Percentiles rank a stretch among this genome's conserved stretches.
These are phyloP conservation scores for Caenorhabditis angaria DNA, from an alignment of 2,888 invertebrate species.

Conservation along the genomic window DNA sequence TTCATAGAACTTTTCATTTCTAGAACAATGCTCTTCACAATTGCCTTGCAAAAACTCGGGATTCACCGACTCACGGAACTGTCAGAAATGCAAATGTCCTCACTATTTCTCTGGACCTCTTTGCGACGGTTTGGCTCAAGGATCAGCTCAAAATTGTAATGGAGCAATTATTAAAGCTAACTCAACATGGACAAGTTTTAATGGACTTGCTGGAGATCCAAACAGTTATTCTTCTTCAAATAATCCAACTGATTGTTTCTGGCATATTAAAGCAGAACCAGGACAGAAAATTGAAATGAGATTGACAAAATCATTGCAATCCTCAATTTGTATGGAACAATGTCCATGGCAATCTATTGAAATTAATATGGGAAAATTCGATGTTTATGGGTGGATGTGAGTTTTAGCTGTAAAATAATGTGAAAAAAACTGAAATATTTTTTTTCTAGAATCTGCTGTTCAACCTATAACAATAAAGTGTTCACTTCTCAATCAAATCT, in stretches of 20 bases:
- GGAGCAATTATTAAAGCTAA: slow-evolving; percentile 23
- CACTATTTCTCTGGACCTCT: slow-evolving; percentile 26
- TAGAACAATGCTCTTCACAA: slow-evolving; percentile 21
- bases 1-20: not conserved
- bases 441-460: slow-evolving; percentile 40
- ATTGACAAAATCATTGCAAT: slow-evolving; percentile 14
- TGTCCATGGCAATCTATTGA: slow-evolving; percentile 45
- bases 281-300: slow-evolving; percentile 24
- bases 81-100: slow-evolving; percentile 43
- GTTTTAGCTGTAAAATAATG: slow-evolving; percentile 3
- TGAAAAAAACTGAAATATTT: too few relatives aligned
- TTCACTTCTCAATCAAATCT: slow-evolving; percentile 30
- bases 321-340: slow-evolving; percentile 36
- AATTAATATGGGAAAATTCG: slow-evolving; percentile 38
- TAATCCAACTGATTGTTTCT: slow-evolving; percentile 34
- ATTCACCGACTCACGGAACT: slow-evolving; percentile 34
- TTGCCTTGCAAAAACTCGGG: slow-evolving; percentile 30
- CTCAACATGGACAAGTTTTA: slow-evolving; percentile 35
- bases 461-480: slow-evolving; percentile 22
- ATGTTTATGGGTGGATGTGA: slow-evolving; percentile 39
- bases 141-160: slow-evolving; percentile 31
- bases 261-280: slow-evolving; percentile 36
- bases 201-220: slow-evolving; percentile 39
- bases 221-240: slow-evolving; percentile 27
- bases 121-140: slow-evolving; percentile 24